These are phyloP conservation scores for Carcharodon carcharias DNA, from an alignment of 2,797 vertebrate genomes.

Conservation along the genomic window DNA sequence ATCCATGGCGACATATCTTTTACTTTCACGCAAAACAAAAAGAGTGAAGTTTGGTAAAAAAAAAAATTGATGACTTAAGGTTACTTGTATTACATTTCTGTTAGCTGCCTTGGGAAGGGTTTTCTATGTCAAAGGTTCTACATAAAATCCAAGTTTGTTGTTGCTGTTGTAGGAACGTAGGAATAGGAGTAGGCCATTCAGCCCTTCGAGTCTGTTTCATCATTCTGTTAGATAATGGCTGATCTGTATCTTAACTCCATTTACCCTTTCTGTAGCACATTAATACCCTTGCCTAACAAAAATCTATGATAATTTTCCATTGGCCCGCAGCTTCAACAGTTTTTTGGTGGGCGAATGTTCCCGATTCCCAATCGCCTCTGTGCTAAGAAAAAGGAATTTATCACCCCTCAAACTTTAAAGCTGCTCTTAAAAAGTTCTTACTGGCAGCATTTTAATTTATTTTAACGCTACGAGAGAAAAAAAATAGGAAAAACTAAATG, in stretches of 20 bases:
- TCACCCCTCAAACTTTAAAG: neutral
- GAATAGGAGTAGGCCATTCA: neutral
- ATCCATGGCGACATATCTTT: no score
- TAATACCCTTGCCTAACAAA: neutral
- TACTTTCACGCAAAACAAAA: neutral
- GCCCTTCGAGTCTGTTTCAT: no score
- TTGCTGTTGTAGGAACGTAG: neutral
- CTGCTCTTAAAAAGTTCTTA: neutral
- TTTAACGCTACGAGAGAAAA: neutral
- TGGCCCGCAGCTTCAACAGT: no score
- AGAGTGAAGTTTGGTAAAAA: neutral
- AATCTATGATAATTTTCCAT: neutral
- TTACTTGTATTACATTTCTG: neutral
- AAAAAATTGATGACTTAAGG: neutral
- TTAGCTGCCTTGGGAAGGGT: neutral
- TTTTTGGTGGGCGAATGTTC: neutral
- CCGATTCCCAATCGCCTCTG: neutral
- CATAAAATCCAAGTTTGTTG: neutral
- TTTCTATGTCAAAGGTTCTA: neutral
- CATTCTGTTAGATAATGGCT: neutral
- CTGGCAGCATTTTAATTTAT: neutral
- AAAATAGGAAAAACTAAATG: neutral
- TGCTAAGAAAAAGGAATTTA: neutral
- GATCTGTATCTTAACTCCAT: neutral
- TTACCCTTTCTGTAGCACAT: neutral